Base-by-base conservation (phyloP, 1,140 invertebrate genomes). In the Drosophila sturtevanti region DNA sequence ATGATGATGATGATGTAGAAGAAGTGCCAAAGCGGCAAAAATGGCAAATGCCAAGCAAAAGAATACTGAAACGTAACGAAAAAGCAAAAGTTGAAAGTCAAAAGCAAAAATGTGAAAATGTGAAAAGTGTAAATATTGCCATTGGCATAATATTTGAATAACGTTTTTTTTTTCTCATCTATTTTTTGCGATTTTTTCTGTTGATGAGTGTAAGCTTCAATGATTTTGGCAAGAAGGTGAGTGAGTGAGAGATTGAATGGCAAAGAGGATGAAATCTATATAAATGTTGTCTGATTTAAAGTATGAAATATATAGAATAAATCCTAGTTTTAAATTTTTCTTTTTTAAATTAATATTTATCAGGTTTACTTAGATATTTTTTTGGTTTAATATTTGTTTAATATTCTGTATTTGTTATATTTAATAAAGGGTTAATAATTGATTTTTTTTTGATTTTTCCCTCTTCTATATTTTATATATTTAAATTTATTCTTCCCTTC, bases 101-200 rank as follows among this genome's bases (percentile, higher is more conserved):
- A 77, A 66, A 64, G 35, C 41, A 76, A 71, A 79, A 81, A 64
- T 74, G 79, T 68, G 63, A 77, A 72, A 79, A 61, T 55, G 60
- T 69, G 81, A 81, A 87, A 79, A 78, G 54, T 81, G 81, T 72
- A 86, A 86, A 86, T 86, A 87, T 86, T 86, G 79, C 61, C 79
- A 61, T 55, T 60, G 70, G 63, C 79, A 71, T 54, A 87, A 86
- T 86, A 82, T 86, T 86, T 78, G 68, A 24, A 66, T 24, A 74
- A 67, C 65, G 52, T 68, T 85, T 71, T 76, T 38, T 74, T 74
- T 48, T 55, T 37, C 37, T 60, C 24, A 54, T 22, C 59, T 6
- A 27, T 38, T 52, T 55, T 66, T 65, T 14, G 14, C 14, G 11
- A 48, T 44, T 21, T 38, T 68, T 85, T 87, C 73, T 74, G 73